Percentiles rank a stretch among this genome's conserved stretches.
Conservation (phyloP, 2,888 invertebrate genomes). For the Drosophila mettleri region DNA sequence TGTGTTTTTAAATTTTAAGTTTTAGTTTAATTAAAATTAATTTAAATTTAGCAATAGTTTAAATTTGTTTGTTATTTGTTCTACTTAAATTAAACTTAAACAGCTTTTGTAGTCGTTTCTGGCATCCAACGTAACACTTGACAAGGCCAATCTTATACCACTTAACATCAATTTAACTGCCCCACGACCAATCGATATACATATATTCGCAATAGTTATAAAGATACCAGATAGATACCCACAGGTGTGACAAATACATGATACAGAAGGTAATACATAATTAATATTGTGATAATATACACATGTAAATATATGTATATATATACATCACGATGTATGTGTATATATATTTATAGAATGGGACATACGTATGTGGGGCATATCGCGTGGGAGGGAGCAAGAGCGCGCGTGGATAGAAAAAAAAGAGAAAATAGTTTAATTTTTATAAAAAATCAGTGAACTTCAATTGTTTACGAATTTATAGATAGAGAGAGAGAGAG, state of each 20-base stretch:
- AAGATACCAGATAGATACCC: conserved; percentile 2
- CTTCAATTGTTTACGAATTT: conserved; percentile 40
- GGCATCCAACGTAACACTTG: conserved; percentile 85
- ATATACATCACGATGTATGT: too few relatives aligned
- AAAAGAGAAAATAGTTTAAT: conserved; percentile 75
- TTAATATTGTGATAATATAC: conserved; percentile 6
- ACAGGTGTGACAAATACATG: conserved; percentile 6
- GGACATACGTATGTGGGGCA: conserved; percentile 49
- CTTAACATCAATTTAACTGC: conserved; percentile 84
- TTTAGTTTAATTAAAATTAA: conserved; percentile 61
- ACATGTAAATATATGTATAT: conserved; percentile 1
- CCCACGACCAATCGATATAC: conserved; percentile 1
- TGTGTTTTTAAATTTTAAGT: conserved; percentile 48
- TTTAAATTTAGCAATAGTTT: conserved; percentile 73
- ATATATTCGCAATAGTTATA: conserved; percentile 17
- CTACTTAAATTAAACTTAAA: conserved; percentile 83
- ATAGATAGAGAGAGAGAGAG: conserved; percentile 12
- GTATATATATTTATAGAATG: conserved; percentile 12
- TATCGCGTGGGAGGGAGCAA: conserved; percentile 58
- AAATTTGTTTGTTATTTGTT: conserved; percentile 76
- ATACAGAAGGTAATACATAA: conserved; percentile 5
- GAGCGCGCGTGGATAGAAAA: conserved; percentile 75
- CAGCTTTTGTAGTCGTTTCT: conserved; percentile 85
- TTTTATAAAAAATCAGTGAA: conserved; percentile 57
- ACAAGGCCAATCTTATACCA: conserved; percentile 85